Conservation (phyloP, 2,797 vertebrate species). For the Gymnopithys bicolor region DNA sequence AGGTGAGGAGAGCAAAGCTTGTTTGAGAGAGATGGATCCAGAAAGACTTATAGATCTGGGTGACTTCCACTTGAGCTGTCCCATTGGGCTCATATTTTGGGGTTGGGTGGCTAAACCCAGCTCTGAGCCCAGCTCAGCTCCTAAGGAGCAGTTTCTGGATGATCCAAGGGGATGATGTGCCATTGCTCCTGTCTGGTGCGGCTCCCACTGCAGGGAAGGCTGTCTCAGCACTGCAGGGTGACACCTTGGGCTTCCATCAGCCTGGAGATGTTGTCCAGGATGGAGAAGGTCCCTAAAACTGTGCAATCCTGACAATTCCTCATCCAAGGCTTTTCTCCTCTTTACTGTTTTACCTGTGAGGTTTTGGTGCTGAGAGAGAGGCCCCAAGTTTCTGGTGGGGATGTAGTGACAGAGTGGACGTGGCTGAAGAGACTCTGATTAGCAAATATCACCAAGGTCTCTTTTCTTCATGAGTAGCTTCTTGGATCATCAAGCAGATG, state of each 20-base stretch:
- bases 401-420: not conserved
- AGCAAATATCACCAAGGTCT: not conserved
- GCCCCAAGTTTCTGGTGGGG: not conserved
- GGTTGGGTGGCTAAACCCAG: not conserved
- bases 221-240: not conserved
- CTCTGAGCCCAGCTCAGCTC: not conserved
- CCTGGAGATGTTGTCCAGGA: not conserved
- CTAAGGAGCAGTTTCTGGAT: not conserved
- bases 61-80: not conserved
- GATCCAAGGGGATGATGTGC: not conserved
- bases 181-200: not conserved
- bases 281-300: not conserved
- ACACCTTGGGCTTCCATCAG: not conserved
- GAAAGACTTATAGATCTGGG: not conserved
- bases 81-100: not conserved
- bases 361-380: not conserved
- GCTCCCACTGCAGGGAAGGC: not conserved
- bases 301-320: not conserved
- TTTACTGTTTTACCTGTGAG: not conserved
- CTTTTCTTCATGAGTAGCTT: not conserved
- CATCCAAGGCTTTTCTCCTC: not conserved
- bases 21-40: not conserved
- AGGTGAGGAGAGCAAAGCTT: not conserved
- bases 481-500: not conserved
- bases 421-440: not conserved